A percentile compares a stretch with the other conserved stretches of the same genome.
phyloP scores from a whole-genome alignment of 2,797 vertebrate genomes.

The Tenualosa thibaudeaui region DNA sequence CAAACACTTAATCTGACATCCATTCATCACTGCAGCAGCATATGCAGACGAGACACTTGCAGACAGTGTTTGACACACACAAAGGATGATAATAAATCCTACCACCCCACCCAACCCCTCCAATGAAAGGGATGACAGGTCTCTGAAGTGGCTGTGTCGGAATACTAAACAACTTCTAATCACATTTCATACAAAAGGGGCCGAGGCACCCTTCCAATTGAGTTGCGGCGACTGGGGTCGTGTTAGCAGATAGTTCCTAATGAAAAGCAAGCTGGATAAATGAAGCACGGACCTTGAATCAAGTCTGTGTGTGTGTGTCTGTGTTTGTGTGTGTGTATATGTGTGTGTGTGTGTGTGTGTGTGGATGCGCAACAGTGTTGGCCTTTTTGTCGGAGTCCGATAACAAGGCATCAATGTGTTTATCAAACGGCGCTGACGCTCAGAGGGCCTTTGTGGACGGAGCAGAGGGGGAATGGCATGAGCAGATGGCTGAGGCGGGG shows the following conservation, averaged over 20 bases:
- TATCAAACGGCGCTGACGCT: neutral
- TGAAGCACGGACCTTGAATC: constrained; percentile 6
- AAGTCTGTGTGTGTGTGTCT: neutral
- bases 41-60: constrained; percentile 9
- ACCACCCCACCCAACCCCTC: constrained; percentile 32
- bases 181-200: neutral
- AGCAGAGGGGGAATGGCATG: neutral
- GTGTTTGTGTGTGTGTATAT: neutral
- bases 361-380: neutral
- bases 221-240: neutral
- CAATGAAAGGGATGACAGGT: constrained; percentile 3
- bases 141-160: neutral
- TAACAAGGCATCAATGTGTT: neutral
- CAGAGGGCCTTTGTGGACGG: neutral
- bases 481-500: neutral
- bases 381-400: neutral
- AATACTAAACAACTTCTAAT: constrained; percentile 23
- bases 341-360: neutral
- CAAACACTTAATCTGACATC: constrained; percentile 6
- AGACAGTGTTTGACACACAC: neutral
- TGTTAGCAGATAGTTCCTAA: constrained; percentile 10
- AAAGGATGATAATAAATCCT: constrained; percentile 19
- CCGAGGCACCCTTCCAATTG: neutral
- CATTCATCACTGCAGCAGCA: neutral
- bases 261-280: neutral